Base-by-base conservation (phyloP, 2,888 invertebrate species). In the Brachynemurus nebulosus region DNA sequence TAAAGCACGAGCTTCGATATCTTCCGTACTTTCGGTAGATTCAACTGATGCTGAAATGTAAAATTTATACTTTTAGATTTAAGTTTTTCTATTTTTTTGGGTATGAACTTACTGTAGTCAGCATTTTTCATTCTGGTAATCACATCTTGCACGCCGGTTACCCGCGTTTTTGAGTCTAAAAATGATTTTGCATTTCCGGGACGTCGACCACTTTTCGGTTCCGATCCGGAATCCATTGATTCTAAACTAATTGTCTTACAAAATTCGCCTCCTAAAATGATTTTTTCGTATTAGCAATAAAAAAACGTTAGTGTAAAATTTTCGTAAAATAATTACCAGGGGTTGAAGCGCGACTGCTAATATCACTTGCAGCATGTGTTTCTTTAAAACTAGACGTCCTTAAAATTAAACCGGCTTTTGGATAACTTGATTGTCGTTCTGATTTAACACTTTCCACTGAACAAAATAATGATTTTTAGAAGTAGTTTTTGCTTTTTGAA, bases 61-160 rank as follows among this genome's bases (percentile, higher is more conserved):
- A 30, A 7, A 7, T 11, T 7, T 7, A 9, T 9, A 3, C 43
- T 4, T n/a, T 20, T 23, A 1, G 6, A 25, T 25, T 42, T 19
- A 30, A 35, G 11, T 27, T 27, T n/a, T 27, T 27, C 27, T n/a
- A n/a, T n/a, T n/a, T n/a, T n/a, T n/a, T n/a, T 36, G 3, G 11
- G 2, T 16, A 6, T 4, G n/a, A 14, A 40, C 51, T 57, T 51
- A 78, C 79, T 78, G 52, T 76, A 72, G 55, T 80, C 80, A 52
- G 80, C 80, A 57, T 81, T 81, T 59, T 77, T 77, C 86, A 86
- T 86, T 52, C 85, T 71, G 4, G 75, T 72, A 44, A 86, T 67
- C 12, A 84, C 80, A 58, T 86, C 86, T 57, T 80, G 76, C 2
- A 85, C 78, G 3, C 80, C 80, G 4, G 78, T 74, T 42, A 85